phyloP scores from a whole-genome alignment of 2,888 invertebrate species.

The Stictocephala bisonia region DNA sequence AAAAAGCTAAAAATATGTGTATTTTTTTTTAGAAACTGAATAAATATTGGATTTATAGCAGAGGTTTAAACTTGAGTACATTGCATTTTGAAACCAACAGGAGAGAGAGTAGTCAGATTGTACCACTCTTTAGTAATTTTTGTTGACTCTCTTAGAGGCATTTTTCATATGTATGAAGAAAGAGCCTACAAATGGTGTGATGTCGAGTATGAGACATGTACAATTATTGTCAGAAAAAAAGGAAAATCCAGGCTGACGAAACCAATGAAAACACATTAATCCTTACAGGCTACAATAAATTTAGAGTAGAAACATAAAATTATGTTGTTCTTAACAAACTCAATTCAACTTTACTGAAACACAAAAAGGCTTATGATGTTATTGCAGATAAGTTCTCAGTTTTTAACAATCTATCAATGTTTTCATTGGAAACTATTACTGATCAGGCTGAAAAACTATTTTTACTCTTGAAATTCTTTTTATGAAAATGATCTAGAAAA shows the following conservation, averaged over 20 bases:
- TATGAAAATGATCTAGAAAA: slow-evolving; percentile 26
- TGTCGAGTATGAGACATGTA: slow-evolving; percentile 32
- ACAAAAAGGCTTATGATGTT: slow-evolving; percentile 22
- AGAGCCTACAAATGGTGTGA: slow-evolving; percentile 24
- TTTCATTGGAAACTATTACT: slow-evolving; percentile 17
- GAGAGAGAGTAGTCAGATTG: slow-evolving; percentile 22
- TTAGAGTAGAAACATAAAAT: slow-evolving; percentile 23
- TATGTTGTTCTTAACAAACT: slow-evolving; percentile 12
- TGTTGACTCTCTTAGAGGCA: slow-evolving; percentile 5
- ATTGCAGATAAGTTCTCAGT: slow-evolving; percentile 31
- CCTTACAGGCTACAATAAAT: slow-evolving; percentile 16
- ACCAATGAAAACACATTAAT: slow-evolving; percentile 20
- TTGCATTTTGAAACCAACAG: too few species aligned
- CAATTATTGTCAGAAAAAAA: slow-evolving; percentile 6
- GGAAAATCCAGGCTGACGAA: slow-evolving; percentile 20
- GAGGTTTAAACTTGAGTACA: too few species aligned
- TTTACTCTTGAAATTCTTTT: slow-evolving; percentile 4
- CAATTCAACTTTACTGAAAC: slow-evolving; percentile 10
- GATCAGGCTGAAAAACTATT: slow-evolving; percentile 33
- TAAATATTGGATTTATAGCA: too few species aligned
- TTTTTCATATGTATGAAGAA: slow-evolving; percentile 8
- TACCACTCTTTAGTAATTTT: slow-evolving; percentile 1
- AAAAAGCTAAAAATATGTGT: slow-evolving; percentile 37
- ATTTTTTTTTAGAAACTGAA: too few species aligned
- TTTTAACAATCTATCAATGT: slow-evolving; percentile 25